Percentiles rank a stretch among this genome's conserved stretches.
Conservation (phyloP, 1,140 invertebrate genomes). For the Pinna nobilis region DNA sequence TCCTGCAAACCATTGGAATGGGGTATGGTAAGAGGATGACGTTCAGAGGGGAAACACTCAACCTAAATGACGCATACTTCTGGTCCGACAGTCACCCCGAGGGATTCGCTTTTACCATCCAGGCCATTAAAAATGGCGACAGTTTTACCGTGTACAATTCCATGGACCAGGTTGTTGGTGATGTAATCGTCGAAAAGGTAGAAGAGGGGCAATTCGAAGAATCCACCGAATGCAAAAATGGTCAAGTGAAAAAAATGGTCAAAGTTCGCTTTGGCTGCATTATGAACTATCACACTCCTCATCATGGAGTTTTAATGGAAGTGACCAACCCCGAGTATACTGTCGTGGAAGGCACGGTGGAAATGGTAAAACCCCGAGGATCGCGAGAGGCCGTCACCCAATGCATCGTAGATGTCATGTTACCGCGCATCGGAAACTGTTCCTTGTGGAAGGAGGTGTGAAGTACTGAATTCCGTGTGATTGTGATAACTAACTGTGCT, state of each 20-base stretch:
- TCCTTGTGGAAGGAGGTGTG: constrained; percentile 47
- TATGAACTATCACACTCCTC: constrained; percentile 81
- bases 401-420: constrained; percentile 52
- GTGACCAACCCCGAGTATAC: constrained; percentile 52
- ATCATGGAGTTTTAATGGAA: constrained; percentile 74
- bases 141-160: constrained; percentile 82
- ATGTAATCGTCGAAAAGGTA: constrained; percentile 47
- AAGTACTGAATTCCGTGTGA: no score
- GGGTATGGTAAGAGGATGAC: constrained; percentile 87
- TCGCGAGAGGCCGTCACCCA: constrained; percentile 41
- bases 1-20: constrained; percentile 82
- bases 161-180: constrained; percentile 78
- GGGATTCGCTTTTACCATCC: constrained; percentile 82
- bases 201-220: constrained; percentile 64
- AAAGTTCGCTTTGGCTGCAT: constrained; percentile 80
- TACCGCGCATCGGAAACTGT: constrained; percentile 53
- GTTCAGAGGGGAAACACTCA: constrained; percentile 81
- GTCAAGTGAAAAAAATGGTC: constrained; percentile 80
- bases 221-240: constrained; percentile 69
- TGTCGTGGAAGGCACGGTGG: constrained; percentile 53
- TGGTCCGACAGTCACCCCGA: constrained; percentile 87
- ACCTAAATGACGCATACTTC: constrained; percentile 81
- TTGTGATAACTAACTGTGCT: no score
- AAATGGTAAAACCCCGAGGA: constrained; percentile 51
- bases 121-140: constrained; percentile 81